A percentile compares a stretch with the other conserved stretches of the same genome.
Evolutionary conservation across 2,888 invertebrate species (phyloP).

Genomic region (Diaprepes abbreviatus): DNA sequence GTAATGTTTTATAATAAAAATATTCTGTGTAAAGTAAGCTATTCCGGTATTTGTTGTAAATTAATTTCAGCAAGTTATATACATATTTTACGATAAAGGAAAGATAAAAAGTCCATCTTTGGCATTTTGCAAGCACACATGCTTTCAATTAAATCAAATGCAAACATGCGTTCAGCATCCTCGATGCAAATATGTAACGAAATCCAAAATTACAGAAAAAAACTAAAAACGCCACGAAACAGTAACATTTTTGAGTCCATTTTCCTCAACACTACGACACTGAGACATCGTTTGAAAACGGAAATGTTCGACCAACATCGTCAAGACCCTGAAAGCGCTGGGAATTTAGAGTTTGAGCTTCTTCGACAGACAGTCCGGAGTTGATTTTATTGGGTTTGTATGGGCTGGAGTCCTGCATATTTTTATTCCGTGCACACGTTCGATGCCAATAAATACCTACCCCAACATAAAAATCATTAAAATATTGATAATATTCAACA

Average conservation of each 20-base stretch:
- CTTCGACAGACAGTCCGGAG: conserved; percentile 34
- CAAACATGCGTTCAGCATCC: too few species aligned
- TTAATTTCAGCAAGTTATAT: too few species aligned
- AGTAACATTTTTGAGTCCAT: background rate
- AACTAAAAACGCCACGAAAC: background rate
- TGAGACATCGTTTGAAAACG: conserved; percentile 17
- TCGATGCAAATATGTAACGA: too few species aligned
- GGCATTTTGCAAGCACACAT: too few species aligned
- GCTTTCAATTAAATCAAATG: too few species aligned
- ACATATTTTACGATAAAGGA: too few species aligned
- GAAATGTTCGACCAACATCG: conserved; percentile 34
- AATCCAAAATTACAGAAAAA: too few species aligned
- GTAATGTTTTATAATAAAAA: too few species aligned
- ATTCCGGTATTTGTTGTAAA: too few species aligned
- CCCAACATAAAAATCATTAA: background rate
- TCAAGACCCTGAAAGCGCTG: conserved; percentile 33
- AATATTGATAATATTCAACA: background rate
- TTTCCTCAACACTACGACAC: too few species aligned
- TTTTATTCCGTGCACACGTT: conserved; percentile 30
- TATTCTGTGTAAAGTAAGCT: too few species aligned
- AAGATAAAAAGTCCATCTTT: too few species aligned
- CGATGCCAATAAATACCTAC: conserved; percentile 19
- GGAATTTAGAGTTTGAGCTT: conserved; percentile 36
- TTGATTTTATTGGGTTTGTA: conserved; percentile 30
- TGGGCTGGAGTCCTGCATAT: conserved; percentile 22